Evolutionary conservation across 2,888 invertebrate species (phyloP).

Genomic region (Sinelater perroti): DNA sequence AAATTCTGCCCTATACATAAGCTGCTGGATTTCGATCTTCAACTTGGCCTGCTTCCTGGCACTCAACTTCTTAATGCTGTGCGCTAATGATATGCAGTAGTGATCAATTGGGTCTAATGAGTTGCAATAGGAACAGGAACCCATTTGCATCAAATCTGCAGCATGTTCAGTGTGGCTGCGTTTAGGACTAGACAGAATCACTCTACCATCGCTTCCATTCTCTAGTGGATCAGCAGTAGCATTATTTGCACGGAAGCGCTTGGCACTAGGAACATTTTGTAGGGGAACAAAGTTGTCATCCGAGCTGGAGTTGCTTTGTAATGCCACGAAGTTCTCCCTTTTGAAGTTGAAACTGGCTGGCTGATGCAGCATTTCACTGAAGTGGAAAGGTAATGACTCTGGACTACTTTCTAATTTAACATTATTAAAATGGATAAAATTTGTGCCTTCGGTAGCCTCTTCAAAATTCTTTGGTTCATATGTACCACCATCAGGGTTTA

Average conservation of each 20-base stretch:
- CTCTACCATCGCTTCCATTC: constrained; percentile 17
- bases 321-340: background rate
- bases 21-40: constrained; percentile 40
- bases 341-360: constrained; percentile 1
- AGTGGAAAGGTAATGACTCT: constrained; percentile 8
- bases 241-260: constrained; percentile 8
- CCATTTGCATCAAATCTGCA: constrained; percentile 2
- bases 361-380: background rate
- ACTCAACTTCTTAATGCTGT: constrained; percentile 36
- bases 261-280: constrained; percentile 4
- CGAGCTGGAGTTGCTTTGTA: constrained; percentile 19
- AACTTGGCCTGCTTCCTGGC: constrained; percentile 38
- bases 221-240: constrained; percentile 13
- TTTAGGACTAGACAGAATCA: constrained; percentile 22
- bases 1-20: constrained; percentile 40
- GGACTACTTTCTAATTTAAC: constrained; percentile 4
- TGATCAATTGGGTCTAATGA: constrained; percentile 38
- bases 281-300: constrained; percentile 18
- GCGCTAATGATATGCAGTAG: constrained; percentile 40
- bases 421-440: background rate
- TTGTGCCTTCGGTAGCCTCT: background rate
- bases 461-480: constrained; percentile 10
- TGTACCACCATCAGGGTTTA: constrained; percentile 20
- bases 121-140: constrained; percentile 23
- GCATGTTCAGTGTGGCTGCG: constrained; percentile 19